Evolutionary conservation across 35 echinoderm and acorn worm species (phyloP).

Genomic region (Apostichopus japonicus): DNA sequence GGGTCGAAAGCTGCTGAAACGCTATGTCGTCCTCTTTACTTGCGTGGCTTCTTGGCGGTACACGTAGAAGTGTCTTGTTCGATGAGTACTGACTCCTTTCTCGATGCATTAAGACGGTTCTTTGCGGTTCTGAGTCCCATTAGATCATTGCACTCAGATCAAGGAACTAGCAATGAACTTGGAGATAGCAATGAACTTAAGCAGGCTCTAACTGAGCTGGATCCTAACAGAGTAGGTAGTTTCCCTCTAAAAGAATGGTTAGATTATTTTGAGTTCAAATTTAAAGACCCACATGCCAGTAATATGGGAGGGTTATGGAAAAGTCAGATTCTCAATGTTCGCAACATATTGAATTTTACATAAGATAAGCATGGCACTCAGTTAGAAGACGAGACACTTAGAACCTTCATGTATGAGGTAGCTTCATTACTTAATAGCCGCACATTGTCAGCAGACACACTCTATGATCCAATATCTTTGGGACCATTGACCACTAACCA

Average conservation of each 20-base stretch:
- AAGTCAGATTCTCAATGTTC: slow-evolving; percentile 58
- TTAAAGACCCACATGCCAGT: slow-evolving; percentile 74
- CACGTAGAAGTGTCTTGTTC: too few species aligned
- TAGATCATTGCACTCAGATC: too few species aligned
- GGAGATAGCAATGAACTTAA: too few species aligned
- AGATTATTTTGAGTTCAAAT: slow-evolving; percentile 22
- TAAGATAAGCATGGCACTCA: slow-evolving; percentile 53
- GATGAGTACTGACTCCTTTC: too few species aligned
- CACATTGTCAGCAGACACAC: background rate
- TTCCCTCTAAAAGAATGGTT: too few species aligned
- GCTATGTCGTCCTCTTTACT: slow-evolving; percentile 47
- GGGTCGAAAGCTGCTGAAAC: slow-evolving; percentile 19
- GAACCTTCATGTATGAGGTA: slow-evolving; percentile 77
- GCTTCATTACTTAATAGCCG: background rate
- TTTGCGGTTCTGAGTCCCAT: background rate
- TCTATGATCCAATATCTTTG: slow-evolving; percentile 61
- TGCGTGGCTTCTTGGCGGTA: too few species aligned
- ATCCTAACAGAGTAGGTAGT: too few species aligned
- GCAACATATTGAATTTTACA: slow-evolving; percentile 61
- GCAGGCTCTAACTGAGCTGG: background rate
- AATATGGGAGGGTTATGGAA: slow-evolving; percentile 77
- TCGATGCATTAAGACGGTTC: slow-evolving; percentile 18
- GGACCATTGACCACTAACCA: slow-evolving; percentile 80
- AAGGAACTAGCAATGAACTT: too few species aligned
- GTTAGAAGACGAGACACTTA: slow-evolving; percentile 77